Conservation (phyloP, 1,140 invertebrate genomes). For the Pectinophora gossypiella region DNA sequence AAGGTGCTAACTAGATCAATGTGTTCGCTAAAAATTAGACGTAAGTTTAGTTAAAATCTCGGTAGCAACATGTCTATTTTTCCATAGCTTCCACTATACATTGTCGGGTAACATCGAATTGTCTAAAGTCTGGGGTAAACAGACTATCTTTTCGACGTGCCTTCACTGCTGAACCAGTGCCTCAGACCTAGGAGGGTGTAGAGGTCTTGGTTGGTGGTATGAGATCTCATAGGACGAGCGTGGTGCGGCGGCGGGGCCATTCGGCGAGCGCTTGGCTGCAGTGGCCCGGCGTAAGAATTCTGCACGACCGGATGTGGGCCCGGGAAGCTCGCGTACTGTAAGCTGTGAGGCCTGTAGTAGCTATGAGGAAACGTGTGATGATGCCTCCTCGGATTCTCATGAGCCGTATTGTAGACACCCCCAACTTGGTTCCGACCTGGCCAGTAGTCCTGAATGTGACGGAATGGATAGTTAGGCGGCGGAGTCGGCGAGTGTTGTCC, state of each 20-base stretch:
- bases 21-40: too few relatives aligned
- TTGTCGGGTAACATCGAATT: slow-evolving; percentile 72
- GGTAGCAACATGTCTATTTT: slow-evolving; percentile 16
- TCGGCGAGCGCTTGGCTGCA: slow-evolving; percentile 43
- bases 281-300: slow-evolving; percentile 36
- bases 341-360: slow-evolving; percentile 44
- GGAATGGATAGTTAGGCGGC: slow-evolving; percentile 57
- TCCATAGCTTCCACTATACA: slow-evolving; percentile 69
- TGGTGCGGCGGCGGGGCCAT: slow-evolving; percentile 27
- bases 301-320: slow-evolving; percentile 23
- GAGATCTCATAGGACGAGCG: slow-evolving; percentile 37
- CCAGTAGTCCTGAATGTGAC: slow-evolving; percentile 66
- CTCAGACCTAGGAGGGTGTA: slow-evolving; percentile 61
- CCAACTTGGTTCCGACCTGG: slow-evolving; percentile 49
- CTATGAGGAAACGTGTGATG: slow-evolving; percentile 60
- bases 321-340: slow-evolving; percentile 27
- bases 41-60: too few relatives aligned
- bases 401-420: slow-evolving; percentile 47
- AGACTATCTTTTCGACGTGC: slow-evolving; percentile 65
- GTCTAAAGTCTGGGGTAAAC: slow-evolving; percentile 30
- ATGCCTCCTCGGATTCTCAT: slow-evolving; percentile 57
- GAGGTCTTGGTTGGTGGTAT: slow-evolving; percentile 49
- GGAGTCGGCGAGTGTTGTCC: slow-evolving; percentile 41
- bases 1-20: too few relatives aligned
- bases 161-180: slow-evolving; percentile 67